Base-by-base conservation (phyloP, 1,140 invertebrate species). In the Dendrolimus punctatus region DNA sequence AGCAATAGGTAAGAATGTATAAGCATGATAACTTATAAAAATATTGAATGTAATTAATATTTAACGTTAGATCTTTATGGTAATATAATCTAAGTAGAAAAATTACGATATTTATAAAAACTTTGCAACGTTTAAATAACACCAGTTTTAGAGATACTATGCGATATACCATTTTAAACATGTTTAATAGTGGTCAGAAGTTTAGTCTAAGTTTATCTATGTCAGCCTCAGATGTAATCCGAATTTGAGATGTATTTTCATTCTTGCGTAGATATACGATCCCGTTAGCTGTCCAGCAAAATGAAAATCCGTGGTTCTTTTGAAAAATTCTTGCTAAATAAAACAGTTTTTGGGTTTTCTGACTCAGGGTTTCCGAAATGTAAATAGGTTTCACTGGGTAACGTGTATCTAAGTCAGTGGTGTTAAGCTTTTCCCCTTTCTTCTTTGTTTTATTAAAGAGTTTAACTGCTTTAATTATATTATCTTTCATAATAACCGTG, bases 361-460 rank as follows among this genome's bases (percentile, higher is more conserved):
- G 5, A 5, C 39, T 53, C 9, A 53, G 37, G 4, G 45, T 40
- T 40, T 53, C 44, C 5, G 51, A 6, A 23, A 46, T 40, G 8
- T 53, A 53, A 4, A 53, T 23, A 37, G 51, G 51, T 39, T 53
- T 46, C 36, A 8, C 8, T 10, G 36, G 44, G n/a, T 46, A 40
- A 23, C 23, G 23, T 23, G 23, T 23, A 23, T 23, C 23, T n/a
- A n/a, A n/a, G n/a, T n/a, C n/a, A n/a, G n/a, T n/a, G n/a, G n/a
- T n/a, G n/a, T n/a, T n/a, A n/a, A n/a, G n/a, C n/a, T n/a, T n/a
- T n/a, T n/a, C n/a, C n/a, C n/a, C n/a, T n/a, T n/a, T n/a, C n/a
- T n/a, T n/a, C n/a, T n/a, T n/a, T n/a, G n/a, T n/a, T n/a, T n/a
- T n/a, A n/a, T n/a, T n/a, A n/a, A n/a, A n/a, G n/a, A n/a, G n/a